phyloP scores from a whole-genome alignment of 1,140 invertebrate genomes.

The Melipona quadrifasciata region DNA sequence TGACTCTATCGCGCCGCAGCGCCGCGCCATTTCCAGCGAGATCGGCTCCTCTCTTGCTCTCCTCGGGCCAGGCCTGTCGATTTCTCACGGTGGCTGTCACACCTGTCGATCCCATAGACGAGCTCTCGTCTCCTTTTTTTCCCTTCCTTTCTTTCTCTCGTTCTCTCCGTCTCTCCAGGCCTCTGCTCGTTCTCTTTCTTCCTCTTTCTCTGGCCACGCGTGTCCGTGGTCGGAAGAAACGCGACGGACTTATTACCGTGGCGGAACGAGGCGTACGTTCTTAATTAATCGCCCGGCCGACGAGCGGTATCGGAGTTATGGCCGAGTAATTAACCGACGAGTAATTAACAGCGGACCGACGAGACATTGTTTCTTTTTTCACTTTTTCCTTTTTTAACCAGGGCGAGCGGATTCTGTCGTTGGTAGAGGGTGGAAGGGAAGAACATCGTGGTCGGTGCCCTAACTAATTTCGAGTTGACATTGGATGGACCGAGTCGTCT shows the following conservation, averaged over 20 bases:
- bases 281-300: conserved; percentile 37
- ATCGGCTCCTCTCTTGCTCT: conserved; percentile 14
- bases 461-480: neutral
- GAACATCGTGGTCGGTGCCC: neutral
- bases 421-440: neutral
- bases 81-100: conserved; percentile 36
- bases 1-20: neutral
- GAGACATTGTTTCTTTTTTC: neutral
- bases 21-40: neutral
- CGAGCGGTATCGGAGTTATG: conserved; percentile 23
- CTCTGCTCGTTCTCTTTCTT: neutral
- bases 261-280: neutral
- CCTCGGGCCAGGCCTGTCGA: neutral
- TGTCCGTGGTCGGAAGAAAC: neutral
- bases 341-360: conserved; percentile 33
- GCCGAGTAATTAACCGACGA: conserved; percentile 27
- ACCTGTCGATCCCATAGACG: conserved; percentile 14
- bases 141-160: neutral
- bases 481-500: neutral
- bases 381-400: neutral
- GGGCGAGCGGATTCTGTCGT: neutral
- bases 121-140: neutral
- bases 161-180: too few relatives aligned
- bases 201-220: too few relatives aligned
- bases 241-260: conserved; percentile 15